Percentiles rank a stretch among this genome's conserved stretches.
phyloP scores from a whole-genome alignment of 2,113 vertebrate species.

The Edolisoma coerulescens region DNA sequence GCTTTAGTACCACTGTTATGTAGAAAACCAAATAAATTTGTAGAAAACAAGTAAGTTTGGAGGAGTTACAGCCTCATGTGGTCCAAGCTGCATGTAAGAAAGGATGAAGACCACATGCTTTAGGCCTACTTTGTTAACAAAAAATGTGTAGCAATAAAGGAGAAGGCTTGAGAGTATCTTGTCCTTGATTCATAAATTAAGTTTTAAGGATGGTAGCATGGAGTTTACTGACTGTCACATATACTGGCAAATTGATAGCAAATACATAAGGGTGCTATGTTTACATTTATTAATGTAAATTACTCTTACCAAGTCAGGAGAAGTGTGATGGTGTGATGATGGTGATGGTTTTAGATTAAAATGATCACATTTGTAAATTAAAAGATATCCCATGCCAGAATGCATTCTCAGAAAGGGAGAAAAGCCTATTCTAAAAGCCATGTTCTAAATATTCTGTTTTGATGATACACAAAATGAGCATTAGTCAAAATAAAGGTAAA shows the following conservation, averaged over 20 bases:
- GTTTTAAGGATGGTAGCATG: not conserved
- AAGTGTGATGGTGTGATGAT: not conserved
- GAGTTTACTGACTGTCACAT: accelerated
- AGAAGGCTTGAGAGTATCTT: not conserved
- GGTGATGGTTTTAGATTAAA: not conserved
- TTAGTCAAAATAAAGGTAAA: not conserved
- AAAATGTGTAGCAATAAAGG: not conserved
- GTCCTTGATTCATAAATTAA: not conserved
- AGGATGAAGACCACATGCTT: not conserved
- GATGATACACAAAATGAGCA: not conserved
- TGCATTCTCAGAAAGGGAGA: not conserved
- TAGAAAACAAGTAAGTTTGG: too few species aligned
- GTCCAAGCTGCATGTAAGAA: not conserved
- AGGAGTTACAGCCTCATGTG: not conserved
- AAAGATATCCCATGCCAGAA: not conserved
- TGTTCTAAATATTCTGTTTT: not conserved
- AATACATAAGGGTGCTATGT: not conserved
- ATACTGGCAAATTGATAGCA: not conserved
- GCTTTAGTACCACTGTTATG: not conserved
- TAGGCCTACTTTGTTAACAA: not conserved
- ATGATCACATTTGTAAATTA: not conserved
- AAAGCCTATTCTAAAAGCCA: not conserved
- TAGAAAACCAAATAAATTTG: not conserved
- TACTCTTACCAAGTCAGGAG: not conserved
- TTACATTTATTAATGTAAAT: not conserved